Percentiles rank a stretch among this genome's conserved stretches.
phyloP scores from a whole-genome alignment of 2,797 vertebrate genomes.

The Carcharodon carcharias region DNA sequence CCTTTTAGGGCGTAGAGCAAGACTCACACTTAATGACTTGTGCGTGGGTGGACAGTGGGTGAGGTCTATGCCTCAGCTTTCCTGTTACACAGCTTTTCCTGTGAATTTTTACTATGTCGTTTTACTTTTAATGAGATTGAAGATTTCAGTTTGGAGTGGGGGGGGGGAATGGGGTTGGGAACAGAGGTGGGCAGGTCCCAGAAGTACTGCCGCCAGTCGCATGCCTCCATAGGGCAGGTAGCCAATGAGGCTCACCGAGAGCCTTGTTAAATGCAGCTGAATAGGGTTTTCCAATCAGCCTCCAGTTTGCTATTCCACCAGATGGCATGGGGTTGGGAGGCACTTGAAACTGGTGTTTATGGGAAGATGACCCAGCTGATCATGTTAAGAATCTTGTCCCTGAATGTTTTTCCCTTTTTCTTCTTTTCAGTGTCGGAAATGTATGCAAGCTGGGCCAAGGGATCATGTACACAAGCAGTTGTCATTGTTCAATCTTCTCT shows the following conservation, averaged over 20 bases:
- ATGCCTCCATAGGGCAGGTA: too few species aligned
- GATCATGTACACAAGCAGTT: not conserved
- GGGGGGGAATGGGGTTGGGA: too few species aligned
- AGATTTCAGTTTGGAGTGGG: not conserved
- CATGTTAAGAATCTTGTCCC: not conserved
- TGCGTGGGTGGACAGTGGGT: not conserved
- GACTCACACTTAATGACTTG: not conserved
- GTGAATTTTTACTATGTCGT: not conserved
- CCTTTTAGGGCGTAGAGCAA: not conserved
- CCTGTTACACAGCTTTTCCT: not conserved
- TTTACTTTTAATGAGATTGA: not conserved
- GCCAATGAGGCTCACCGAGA: too few species aligned
- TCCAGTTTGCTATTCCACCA: too few species aligned
- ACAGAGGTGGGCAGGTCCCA: too few species aligned
- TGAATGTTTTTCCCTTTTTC: not conserved
- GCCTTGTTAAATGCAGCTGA: too few species aligned
- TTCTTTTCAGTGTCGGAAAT: not conserved
- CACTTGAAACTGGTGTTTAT: not conserved
- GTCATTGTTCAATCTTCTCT: not conserved
- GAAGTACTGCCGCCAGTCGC: too few species aligned
- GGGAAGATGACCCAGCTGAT: not conserved
- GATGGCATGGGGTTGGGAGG: too few species aligned
- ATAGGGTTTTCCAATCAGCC: too few species aligned
- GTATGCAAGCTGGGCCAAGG: not conserved
- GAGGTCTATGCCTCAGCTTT: not conserved